Conservation (phyloP, 2,888 invertebrate genomes). For the Conchocele bisecta region DNA sequence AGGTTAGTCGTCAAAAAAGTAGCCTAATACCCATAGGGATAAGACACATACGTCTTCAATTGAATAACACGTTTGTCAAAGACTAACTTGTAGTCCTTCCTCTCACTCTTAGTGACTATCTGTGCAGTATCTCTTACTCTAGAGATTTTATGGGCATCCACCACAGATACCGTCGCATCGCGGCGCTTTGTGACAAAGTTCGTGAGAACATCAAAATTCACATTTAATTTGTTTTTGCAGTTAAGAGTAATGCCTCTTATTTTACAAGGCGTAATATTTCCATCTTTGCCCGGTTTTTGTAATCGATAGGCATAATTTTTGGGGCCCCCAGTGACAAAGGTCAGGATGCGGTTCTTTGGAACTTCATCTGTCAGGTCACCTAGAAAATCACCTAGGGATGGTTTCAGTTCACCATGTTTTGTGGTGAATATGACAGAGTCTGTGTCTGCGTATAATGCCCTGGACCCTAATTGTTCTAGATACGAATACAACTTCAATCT, state of each 20-base stretch:
- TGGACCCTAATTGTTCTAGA: slow-evolving; percentile 6
- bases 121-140: slow-evolving; percentile 86
- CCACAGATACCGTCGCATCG: background rate
- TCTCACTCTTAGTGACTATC: slow-evolving; percentile 86
- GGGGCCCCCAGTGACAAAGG: slow-evolving; percentile 74
- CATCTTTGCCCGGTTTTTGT: slow-evolving; percentile 3
- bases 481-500: slow-evolving; percentile 23
- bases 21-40: slow-evolving; percentile 32
- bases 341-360: slow-evolving; percentile 50
- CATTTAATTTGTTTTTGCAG: slow-evolving; percentile 17
- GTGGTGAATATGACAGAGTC: slow-evolving; percentile 15
- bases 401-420: slow-evolving; percentile 19
- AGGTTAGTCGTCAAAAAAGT: too few relatives aligned
- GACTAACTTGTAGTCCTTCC: slow-evolving; percentile 76
- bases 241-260: slow-evolving; percentile 65
- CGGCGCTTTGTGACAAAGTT: slow-evolving; percentile 4
- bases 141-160: slow-evolving; percentile 15
- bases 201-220: slow-evolving; percentile 46
- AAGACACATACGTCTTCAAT: slow-evolving; percentile 8
- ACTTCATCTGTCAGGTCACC: slow-evolving; percentile 80
- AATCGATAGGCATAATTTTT: slow-evolving; percentile 75
- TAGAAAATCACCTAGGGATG: slow-evolving; percentile 69
- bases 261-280: slow-evolving; percentile 32
- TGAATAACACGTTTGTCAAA: slow-evolving; percentile 20
- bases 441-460: slow-evolving; percentile 20